Conservation (phyloP, 2,888 invertebrate genomes). For the Perithous albicinctus region DNA sequence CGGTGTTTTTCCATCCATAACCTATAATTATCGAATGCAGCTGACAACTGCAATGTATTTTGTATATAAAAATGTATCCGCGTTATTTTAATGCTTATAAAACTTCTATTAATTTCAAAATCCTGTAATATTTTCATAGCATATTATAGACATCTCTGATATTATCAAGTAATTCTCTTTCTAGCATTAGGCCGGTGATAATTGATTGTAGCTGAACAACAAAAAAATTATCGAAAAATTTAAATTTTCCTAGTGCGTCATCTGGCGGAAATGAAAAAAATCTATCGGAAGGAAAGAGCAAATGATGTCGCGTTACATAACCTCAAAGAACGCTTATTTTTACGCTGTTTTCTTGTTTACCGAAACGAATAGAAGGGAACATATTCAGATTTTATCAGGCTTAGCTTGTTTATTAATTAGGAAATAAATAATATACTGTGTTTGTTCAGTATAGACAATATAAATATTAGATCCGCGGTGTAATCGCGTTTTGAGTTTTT, state of each 20-base stretch:
- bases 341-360: not conserved
- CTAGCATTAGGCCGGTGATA: not conserved
- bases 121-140: not conserved
- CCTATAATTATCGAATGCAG: not conserved
- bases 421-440: not conserved
- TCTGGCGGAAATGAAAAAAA: not conserved
- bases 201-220: not conserved
- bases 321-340: not conserved
- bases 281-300: not conserved
- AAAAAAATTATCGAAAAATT: too few species aligned
- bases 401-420: not conserved
- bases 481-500: not conserved
- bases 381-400: not conserved
- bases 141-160: not conserved
- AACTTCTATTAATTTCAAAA: not conserved
- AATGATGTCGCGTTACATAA: not conserved
- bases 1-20: conserved; percentile 4
- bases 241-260: too few species aligned
- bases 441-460: not conserved
- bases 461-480: not conserved
- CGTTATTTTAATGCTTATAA: too few species aligned
- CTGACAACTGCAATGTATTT: not conserved
- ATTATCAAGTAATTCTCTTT: not conserved
- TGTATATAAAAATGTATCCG: not conserved
- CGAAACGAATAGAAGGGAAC: not conserved